Evolutionary conservation across 2,888 invertebrate genomes (phyloP), one percentile per base, ranked within the genome.

Genomic region (Yponomeuta plumbellus): DNA sequence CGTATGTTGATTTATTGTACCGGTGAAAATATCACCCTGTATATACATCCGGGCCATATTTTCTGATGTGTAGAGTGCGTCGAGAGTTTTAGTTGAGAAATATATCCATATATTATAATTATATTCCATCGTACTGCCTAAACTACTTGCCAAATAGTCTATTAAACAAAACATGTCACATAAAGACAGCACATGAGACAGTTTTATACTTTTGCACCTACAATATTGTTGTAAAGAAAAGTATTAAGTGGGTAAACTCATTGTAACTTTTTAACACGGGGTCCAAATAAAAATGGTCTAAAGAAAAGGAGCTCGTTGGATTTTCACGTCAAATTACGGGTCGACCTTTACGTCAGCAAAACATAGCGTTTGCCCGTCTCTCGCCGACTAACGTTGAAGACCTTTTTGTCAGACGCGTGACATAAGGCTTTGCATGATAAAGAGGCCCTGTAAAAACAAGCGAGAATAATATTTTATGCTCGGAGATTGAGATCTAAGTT

Each of bases 351-450:
- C 17, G 44, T 52, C 44, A 52, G 44, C 44, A 52, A 52, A 52
- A 52, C 44, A 44, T 44, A 52, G 44, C 44, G 44, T 5, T 52
- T 52, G 17, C 44, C 44, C 13, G 44, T 17, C 44, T 52, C 44
- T 17, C 44, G 44, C 13, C 44, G 17, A 17, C 44, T 17, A 17
- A 52, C 44, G 44, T 52, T 17, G 44, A 17, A 59, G 59, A 59
- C 59, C 59, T 23, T 59, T 59, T 23, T 22, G 11, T 2, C 59
- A 13, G 23, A 59, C 17, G n/a, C 59, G 17, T 52, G 44, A 22
- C 59, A 59, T 59, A 23, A 17, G 8, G 21, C 23, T 59, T 59
- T 21, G 59, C 59, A 59, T 59, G n/a, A 59, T 59, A 23, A 59
- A 34, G 59, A 20, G 21, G 3, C 44, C 22, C 11, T 59, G 23